These are phyloP conservation scores for Phaedon cochleariae DNA, from an alignment of 2,888 invertebrate species.

Conservation along the genomic window DNA sequence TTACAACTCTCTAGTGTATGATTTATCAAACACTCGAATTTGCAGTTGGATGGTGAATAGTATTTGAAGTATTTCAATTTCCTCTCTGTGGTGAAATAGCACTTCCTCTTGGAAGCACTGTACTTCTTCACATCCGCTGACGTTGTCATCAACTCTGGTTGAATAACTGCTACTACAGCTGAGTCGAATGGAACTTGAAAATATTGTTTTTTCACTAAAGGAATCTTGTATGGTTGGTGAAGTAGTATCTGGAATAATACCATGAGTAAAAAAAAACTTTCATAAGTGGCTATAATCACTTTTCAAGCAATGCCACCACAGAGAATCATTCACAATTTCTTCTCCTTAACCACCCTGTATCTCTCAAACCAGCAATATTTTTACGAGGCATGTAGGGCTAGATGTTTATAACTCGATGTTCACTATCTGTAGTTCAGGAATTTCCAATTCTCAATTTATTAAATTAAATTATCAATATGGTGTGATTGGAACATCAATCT, in stretches of 20 bases:
- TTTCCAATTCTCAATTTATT: no score
- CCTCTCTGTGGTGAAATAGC: slow-evolving; percentile 73
- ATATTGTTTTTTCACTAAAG: slow-evolving; percentile 71
- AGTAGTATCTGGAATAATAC: slow-evolving; percentile 65
- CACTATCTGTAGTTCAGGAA: no score
- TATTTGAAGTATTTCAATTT: slow-evolving; percentile 70
- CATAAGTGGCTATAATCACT: no score
- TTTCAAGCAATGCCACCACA: no score
- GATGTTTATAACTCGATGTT: no score
- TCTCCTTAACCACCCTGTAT: no score
- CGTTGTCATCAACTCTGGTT: slow-evolving; percentile 77
- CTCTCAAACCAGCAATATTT: no score
- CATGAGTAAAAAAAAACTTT: no score
- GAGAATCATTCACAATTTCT: no score
- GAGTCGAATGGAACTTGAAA: slow-evolving; percentile 74
- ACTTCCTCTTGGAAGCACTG: slow-evolving; percentile 69
- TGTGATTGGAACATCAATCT: no score
- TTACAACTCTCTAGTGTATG: slow-evolving; percentile 64
- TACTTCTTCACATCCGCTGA: slow-evolving; percentile 71
- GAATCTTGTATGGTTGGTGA: slow-evolving; percentile 73
- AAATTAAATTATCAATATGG: no score
- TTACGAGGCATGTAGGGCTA: no score
- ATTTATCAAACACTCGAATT: slow-evolving; percentile 74
- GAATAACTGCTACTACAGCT: slow-evolving; percentile 72
- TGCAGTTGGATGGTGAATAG: slow-evolving; percentile 76